A percentile compares a stretch with the other conserved stretches of the same genome.
Conservation (phyloP, 2,888 invertebrate genomes). For the Drosophila gaucha region DNA sequence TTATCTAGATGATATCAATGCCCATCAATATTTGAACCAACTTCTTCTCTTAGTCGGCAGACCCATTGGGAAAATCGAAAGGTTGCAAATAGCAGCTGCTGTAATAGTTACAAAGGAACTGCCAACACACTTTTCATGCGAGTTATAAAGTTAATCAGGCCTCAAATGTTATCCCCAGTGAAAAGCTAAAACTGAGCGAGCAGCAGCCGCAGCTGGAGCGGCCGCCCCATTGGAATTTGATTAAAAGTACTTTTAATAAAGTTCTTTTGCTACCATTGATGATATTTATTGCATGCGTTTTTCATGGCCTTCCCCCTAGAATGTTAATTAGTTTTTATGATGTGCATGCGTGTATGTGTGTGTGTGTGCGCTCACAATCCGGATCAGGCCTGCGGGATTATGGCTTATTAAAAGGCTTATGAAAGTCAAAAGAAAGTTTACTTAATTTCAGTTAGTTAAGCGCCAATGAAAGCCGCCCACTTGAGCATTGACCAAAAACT, state of each 20-base stretch:
- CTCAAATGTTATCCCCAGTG: conserved; percentile 59
- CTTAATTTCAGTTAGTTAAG: conserved; percentile 80
- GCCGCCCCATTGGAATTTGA: conserved; percentile 53
- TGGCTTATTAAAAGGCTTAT: conserved; percentile 80
- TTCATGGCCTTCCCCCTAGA: conserved; percentile 55
- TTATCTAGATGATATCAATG: too few species aligned
- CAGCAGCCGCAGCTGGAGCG: conserved; percentile 16
- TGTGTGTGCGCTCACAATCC: conserved; percentile 35
- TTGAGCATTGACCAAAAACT: conserved; percentile 74
- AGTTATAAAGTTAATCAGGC: conserved; percentile 67
- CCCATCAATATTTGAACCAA: background rate
- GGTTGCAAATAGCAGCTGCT: conserved; percentile 17
- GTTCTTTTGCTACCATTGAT: conserved; percentile 73
- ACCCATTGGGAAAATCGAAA: background rate
- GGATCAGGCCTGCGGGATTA: conserved; percentile 73
- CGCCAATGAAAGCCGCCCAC: conserved; percentile 76
- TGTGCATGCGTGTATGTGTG: conserved; percentile 40
- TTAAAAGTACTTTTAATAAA: conserved; percentile 78
- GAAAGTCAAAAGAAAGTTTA: conserved; percentile 80
- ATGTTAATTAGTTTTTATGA: conserved; percentile 78
- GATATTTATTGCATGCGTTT: conserved; percentile 72
- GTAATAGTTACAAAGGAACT: conserved; percentile 34
- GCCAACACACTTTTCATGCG: conserved; percentile 34
- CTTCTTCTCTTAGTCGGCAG: background rate
- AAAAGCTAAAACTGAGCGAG: conserved; percentile 14